A percentile compares a stretch with the other conserved stretches of the same genome.
These are phyloP conservation scores for Caenorhabditis macrosperma DNA, from an alignment of 2,888 invertebrate species.

Conservation along the genomic window DNA sequence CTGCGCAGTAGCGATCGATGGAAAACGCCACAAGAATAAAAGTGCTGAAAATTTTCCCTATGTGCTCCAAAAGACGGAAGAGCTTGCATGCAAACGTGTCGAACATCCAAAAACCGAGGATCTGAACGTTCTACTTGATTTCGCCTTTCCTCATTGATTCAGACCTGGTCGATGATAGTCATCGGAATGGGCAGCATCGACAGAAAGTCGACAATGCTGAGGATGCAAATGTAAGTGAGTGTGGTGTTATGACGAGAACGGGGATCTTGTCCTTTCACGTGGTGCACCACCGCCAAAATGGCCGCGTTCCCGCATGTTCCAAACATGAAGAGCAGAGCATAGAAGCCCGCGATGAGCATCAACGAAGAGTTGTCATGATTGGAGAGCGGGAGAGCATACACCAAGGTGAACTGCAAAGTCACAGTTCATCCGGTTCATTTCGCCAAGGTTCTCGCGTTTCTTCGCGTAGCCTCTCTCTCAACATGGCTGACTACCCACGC, in stretches of 20 bases:
- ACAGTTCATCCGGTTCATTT: not conserved
- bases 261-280: constrained; percentile 63
- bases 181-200: constrained; percentile 78
- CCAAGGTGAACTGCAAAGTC: constrained; percentile 60
- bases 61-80: constrained; percentile 79
- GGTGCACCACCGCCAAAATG: constrained; percentile 72
- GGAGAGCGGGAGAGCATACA: constrained; percentile 65
- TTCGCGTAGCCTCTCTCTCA: no score
- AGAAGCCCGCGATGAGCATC: constrained; percentile 83
- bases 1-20: constrained; percentile 70
- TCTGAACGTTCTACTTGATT: constrained; percentile 55
- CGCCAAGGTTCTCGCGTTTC: not conserved
- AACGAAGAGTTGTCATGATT: constrained; percentile 66
- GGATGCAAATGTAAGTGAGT: constrained; percentile 77
- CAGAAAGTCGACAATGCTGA: constrained; percentile 78
- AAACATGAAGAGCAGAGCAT: constrained; percentile 82
- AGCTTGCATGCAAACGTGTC: constrained; percentile 79
- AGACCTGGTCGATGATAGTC: constrained; percentile 79
- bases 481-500: no score
- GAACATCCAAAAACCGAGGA: constrained; percentile 80
- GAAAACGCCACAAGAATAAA: constrained; percentile 72
- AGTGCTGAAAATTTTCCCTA: constrained; percentile 73
- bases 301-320: constrained; percentile 82
- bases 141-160: not conserved
- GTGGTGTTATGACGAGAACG: constrained; percentile 76